Evolutionary conservation across 2,113 vertebrate species (phyloP).

Genomic region (Mastomys coucha): DNA sequence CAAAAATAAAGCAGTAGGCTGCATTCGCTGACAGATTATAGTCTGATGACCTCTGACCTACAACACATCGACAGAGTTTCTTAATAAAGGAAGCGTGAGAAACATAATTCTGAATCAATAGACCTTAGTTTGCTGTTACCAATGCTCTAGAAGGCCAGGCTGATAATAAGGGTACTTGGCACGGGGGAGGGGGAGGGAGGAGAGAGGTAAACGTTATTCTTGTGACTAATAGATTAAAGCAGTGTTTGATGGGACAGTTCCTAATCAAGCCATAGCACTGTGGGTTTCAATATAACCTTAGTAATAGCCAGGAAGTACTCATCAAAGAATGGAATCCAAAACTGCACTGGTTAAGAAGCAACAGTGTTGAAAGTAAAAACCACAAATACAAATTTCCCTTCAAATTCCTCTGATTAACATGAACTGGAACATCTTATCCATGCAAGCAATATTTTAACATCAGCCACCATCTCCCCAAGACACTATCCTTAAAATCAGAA

Average conservation of each 20-base stretch:
- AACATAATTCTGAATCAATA: background rate
- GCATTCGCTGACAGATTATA: background rate
- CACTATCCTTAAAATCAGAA: conserved; percentile 20
- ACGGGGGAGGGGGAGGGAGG: background rate
- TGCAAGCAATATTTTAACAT: background rate
- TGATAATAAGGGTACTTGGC: background rate
- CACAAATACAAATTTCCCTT: conserved; percentile 10
- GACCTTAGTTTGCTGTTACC: background rate
- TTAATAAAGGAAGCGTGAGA: background rate
- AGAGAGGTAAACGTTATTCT: background rate
- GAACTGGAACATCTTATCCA: background rate
- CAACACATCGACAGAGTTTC: background rate
- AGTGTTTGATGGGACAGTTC: background rate
- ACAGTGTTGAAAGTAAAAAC: background rate
- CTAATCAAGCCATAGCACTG: background rate
- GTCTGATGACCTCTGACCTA: background rate
- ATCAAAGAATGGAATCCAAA: conserved; percentile 16
- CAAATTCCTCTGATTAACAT: background rate
- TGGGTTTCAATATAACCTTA: background rate
- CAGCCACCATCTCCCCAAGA: background rate
- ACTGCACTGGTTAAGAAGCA: conserved; percentile 13
- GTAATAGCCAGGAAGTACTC: background rate
- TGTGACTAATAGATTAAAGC: conserved; percentile 14
- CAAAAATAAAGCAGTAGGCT: background rate
- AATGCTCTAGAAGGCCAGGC: conserved; percentile 6